Conservation (phyloP, 2,113 vertebrate species). For the Phylloscopus trochiloides region DNA sequence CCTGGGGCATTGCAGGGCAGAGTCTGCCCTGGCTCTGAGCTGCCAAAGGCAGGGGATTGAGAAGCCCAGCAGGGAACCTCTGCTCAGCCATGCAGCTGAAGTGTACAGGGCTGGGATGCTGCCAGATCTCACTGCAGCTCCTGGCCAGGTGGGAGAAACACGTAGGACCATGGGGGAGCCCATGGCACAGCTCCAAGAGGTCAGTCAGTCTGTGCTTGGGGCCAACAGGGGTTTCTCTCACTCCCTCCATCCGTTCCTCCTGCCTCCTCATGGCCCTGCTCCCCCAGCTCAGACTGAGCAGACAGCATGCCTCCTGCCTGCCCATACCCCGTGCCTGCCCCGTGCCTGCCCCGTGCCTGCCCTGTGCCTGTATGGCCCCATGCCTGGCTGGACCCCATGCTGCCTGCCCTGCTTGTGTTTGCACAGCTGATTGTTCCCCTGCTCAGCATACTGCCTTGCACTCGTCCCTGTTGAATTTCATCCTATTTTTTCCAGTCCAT, state of each 20-base stretch:
- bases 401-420: neutral
- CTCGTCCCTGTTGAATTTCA: slow-evolving; percentile 56
- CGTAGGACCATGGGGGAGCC: accelerated
- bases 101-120: neutral
- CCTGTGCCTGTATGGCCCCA: neutral
- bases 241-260: accelerated
- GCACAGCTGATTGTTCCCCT: slow-evolving; percentile 1
- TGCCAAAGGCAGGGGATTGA: neutral
- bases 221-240: neutral
- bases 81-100: accelerated
- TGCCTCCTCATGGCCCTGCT: neutral
- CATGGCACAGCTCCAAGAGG: accelerated
- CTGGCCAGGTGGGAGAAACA: neutral
- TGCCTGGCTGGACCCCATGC: neutral
- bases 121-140: accelerated
- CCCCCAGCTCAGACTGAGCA: neutral
- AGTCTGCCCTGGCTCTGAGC: neutral
- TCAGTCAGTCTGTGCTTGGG: neutral
- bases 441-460: neutral
- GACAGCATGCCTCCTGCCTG: neutral
- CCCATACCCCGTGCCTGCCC: neutral
- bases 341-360: neutral
- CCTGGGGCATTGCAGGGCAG: neutral
- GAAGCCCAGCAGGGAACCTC: neutral
- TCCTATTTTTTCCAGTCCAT: slow-evolving; percentile 67